Conservation (phyloP, 2,797 vertebrate species). For the Danio jaintianensis region DNA sequence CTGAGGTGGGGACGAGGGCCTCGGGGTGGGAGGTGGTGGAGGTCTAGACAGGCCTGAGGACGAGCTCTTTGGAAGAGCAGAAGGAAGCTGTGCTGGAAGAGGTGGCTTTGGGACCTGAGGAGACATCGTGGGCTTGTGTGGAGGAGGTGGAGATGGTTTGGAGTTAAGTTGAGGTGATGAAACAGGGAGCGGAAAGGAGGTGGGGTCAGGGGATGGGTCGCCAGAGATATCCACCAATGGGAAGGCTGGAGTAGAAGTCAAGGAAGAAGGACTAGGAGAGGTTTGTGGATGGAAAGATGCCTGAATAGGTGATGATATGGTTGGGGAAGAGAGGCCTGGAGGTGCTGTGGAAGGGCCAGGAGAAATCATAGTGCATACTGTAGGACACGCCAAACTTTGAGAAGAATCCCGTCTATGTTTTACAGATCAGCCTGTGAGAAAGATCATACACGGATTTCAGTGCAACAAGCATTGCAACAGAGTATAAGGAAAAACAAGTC, state of each 20-base stretch:
- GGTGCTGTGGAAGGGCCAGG: conserved; percentile 54
- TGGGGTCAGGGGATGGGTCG: background rate
- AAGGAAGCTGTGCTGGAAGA: conserved; percentile 57
- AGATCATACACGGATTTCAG: background rate
- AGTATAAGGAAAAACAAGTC: background rate
- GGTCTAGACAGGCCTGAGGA: conserved; percentile 49
- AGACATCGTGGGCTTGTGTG: conserved; percentile 38
- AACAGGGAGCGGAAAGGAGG: background rate
- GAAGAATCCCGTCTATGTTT: conserved; percentile 34
- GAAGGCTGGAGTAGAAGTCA: conserved; percentile 22
- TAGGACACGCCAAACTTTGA: conserved; percentile 48
- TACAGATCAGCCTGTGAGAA: conserved; percentile 42
- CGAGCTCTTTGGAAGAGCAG: conserved; percentile 46
- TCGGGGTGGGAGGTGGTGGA: conserved; percentile 54
- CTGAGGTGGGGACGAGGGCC: conserved; percentile 40
- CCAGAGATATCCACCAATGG: conserved; percentile 49
- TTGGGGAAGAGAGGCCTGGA: conserved; percentile 54
- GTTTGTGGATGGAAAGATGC: conserved; percentile 6
- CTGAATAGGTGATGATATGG: conserved; percentile 7
- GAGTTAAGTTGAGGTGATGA: conserved; percentile 31
- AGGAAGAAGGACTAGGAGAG: conserved; percentile 35
- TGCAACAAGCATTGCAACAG: background rate
- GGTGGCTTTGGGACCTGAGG: conserved; percentile 52
- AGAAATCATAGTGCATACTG: conserved; percentile 59
- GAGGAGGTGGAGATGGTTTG: conserved; percentile 8